Evolutionary conservation across 2,113 vertebrate species (phyloP).

Genomic region (Seriola quinqueradiata): DNA sequence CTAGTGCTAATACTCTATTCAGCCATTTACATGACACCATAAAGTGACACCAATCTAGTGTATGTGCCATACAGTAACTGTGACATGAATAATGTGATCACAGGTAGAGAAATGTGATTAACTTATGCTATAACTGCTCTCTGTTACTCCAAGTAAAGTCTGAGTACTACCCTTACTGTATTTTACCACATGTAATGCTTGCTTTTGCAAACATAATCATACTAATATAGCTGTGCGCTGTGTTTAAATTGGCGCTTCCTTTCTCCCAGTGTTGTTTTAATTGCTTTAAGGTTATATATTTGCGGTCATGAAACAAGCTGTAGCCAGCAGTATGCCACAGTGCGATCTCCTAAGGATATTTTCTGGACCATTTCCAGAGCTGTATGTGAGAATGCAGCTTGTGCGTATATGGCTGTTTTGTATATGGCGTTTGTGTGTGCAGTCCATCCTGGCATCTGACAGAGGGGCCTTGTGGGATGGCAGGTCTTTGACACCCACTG

Average conservation of each 20-base stretch:
- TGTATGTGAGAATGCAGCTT: neutral
- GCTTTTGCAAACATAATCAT: neutral
- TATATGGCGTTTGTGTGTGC: conserved; percentile 29
- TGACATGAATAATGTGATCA: neutral
- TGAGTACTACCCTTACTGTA: neutral
- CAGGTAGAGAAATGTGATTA: neutral
- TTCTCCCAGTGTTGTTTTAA: neutral
- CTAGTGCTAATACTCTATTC: neutral
- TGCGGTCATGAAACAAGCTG: neutral
- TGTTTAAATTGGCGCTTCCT: neutral
- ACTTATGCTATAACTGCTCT: neutral
- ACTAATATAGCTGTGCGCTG: neutral
- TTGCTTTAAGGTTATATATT: neutral
- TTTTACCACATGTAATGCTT: conserved; percentile 1
- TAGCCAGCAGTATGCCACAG: neutral
- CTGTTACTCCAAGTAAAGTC: neutral
- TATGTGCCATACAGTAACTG: neutral
- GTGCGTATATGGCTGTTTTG: conserved; percentile 14
- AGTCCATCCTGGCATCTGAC: conserved; percentile 71
- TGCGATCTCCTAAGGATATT: neutral
- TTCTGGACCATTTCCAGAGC: neutral
- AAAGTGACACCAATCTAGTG: neutral
- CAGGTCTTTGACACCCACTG: conserved; percentile 80
- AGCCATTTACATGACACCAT: neutral
- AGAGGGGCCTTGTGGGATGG: conserved; percentile 76